Base-by-base conservation (phyloP, 2,888 invertebrate species). In the Yponomeuta plumbellus region DNA sequence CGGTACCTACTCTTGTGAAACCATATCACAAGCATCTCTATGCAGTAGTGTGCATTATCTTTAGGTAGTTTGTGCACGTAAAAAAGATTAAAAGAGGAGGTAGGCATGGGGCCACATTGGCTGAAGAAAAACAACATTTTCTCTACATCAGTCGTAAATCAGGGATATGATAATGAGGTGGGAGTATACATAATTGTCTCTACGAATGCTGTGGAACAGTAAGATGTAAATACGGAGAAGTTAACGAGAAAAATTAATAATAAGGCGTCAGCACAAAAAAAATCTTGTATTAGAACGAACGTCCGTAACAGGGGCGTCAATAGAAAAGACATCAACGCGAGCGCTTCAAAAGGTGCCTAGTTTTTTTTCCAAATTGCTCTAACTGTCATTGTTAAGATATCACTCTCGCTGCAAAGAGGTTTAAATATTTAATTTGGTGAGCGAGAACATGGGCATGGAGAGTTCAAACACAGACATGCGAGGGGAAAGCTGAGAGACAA, bases 301-400 rank as follows among this genome's bases (percentile, higher is more conserved):
- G 39, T 17, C 0, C 44, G 6, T 17, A 17, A 52, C 44, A 4
- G 17, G 13, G 11, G 22, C n/a, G 40, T 22, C 57, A 26, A 56
- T 65, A 65, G 20, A 57, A 65, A 65, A 65, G 65, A 65, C 65
- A 65, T 65, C 56, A 65, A 65, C 65, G 65, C 1, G 65, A 20
- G 63, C 44, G 44, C 63, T 21, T 17, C 1, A 20, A 20, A 44
- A 63, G 44, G 44, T 44, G 20, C 44, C 39, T 39, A n/a, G 39
- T 6, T 11, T 20, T 62, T 62, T 62, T 39, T 39, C 20, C n/a
- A 13, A 59, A 59, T 6, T 11, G 20, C 6, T 39, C n/a, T 62
- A 62, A 11, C n/a, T 62, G 10, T 11, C 39, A 62, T 17, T 62
- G 62, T 34, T 20, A 34, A 62, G 39, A 26, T 34, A 34, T 62